Base-by-base conservation (phyloP, 2,888 invertebrate genomes). In the Aspidiotus rigidus region DNA sequence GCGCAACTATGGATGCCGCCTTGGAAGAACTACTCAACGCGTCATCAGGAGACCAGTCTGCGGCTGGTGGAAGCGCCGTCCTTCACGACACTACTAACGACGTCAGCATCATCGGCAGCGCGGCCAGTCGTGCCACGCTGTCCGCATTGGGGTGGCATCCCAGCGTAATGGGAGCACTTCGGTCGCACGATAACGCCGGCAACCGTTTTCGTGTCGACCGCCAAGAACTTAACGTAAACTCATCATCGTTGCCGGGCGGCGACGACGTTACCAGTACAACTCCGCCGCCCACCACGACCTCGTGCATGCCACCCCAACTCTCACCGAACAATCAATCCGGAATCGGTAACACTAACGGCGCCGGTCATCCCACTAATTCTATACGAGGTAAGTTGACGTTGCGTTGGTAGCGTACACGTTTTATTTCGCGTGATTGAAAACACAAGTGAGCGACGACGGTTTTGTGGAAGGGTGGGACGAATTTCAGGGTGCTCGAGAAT, bases 341-440 rank as follows among this genome's bases (percentile, higher is more conserved):
- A 59, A 59, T 67, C 49, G 53, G 57, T 67, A 67, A 67, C 40
- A 49, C 49, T 16, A 59, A 49, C 44, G 59, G 59, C 53, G 67
- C 67, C 60, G 67, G 59, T 59, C 67, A 67, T 60, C 67, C 67
- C 57, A 67, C 67, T 59, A 67, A 67, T 60, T 67, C 67, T 41
- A 67, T 67, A 41, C 57, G 67, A 67, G 67, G 67, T 67, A 67
- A 67, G 67, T 64, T 28, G 10, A 28, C 28, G 28, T 28, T 28
- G 28, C 28, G 28, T 28, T 28, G 28, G 28, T 49, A 49, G n/a
- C 49, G 49, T 49, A 49, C 49, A 11, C n/a, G n/a, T 49, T 49
- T 49, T 49, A 28, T 28, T 28, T 28, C 28, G 28, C 28, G 28
- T 28, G 28, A 28, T 28, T 28, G 28, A 28, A 28, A 28, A 28